Percentiles rank a stretch among this genome's conserved stretches.
Conservation (phyloP, 2,797 vertebrate species). For the Nannoperca australis region DNA sequence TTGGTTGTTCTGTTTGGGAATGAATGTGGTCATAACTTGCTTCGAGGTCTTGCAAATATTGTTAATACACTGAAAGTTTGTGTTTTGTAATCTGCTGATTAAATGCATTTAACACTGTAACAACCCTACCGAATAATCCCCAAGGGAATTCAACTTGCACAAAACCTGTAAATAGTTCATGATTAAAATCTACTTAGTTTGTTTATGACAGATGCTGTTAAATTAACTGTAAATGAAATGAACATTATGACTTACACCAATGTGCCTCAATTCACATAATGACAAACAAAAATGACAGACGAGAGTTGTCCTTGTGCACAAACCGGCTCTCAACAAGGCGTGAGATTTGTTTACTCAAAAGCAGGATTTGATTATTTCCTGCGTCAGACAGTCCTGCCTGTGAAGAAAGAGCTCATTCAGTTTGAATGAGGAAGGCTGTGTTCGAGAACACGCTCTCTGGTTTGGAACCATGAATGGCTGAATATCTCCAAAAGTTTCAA, state of each 20-base stretch:
- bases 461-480: conserved; percentile 41
- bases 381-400: conserved; percentile 45
- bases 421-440: conserved; percentile 54
- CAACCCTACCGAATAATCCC: conserved; percentile 43
- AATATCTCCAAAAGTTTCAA: conserved; percentile 38
- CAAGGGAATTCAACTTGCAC: conserved; percentile 9
- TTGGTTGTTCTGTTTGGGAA: conserved; percentile 6
- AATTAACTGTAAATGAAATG: neutral
- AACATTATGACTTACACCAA: neutral
- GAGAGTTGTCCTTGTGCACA: neutral
- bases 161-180: neutral
- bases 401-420: conserved; percentile 71
- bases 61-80: conserved; percentile 2
- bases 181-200: neutral
- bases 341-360: conserved; percentile 63
- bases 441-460: conserved; percentile 34
- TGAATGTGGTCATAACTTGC: conserved; percentile 18
- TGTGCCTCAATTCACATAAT: neutral
- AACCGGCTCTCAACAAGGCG: conserved; percentile 4
- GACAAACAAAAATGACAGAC: neutral
- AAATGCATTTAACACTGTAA: conserved; percentile 33
- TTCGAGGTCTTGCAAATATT: conserved; percentile 30
- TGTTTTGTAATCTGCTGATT: conserved; percentile 51
- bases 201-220: neutral
- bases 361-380: conserved; percentile 63